Evolutionary conservation across 1,140 invertebrate genomes (phyloP), one percentile per base, ranked within the genome.

Genomic region (Papilio xuthus): DNA sequence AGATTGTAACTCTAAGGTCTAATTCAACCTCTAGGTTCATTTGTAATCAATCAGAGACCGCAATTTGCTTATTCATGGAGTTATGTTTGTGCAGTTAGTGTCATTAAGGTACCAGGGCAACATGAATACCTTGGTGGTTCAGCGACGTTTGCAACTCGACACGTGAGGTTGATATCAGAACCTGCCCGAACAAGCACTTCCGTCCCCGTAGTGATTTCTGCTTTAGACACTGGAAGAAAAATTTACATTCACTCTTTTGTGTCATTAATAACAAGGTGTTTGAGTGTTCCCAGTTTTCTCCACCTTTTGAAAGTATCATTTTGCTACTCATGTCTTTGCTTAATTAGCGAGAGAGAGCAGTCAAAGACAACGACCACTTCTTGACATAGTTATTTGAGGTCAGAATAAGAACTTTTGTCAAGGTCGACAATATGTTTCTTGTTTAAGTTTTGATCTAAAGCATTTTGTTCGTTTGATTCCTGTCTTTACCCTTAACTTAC

Each of bases 141-240:
- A 0, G 97, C 97, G 37, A 97, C 97, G 89, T 98, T 96, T 81
- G 96, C 95, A 8, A 98, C 97, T 80, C 97, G 95, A 93, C 98
- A 98, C 72, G 97, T 98, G 84, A 98, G 95, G 94, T 98, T 98
- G 89, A 98, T 98, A 94, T 98, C 97, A 83, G 97, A 97, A 44
- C 97, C 97, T 84, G 97, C 97, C 84, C 97, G 97, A 86, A 98
- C 97, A 94, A 97, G 97, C 81, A 98, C 94, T 91, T 98, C 97
- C 18, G 97, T 95, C 84, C 97, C 97, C 20, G 97, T 97, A 74
- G 97, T 92, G 85, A 98, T 98, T 94, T 97, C 96, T 42, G 97
- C 97, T 93, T 97, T 97, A 72, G 97, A 98, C 80, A 98, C 98
- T 98, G 95, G 78, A 95, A 96, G 84, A 92, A 91, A 85, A 89